Base-by-base conservation (phyloP, 2,797 vertebrate species). In the Naso thynnoides region DNA sequence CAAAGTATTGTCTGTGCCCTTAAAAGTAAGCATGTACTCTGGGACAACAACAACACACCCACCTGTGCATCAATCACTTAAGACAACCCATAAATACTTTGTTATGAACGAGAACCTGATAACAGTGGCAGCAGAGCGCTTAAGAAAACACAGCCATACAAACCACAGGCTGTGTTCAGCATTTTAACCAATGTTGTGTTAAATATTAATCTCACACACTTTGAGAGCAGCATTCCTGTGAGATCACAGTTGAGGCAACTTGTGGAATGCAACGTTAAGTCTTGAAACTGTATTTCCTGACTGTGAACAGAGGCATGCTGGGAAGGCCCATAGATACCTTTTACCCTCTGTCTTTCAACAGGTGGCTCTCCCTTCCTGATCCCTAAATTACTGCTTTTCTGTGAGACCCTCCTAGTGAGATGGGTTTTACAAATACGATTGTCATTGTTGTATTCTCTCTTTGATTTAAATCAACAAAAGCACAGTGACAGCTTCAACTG, bases 181-280 rank as follows among this genome's bases (percentile, higher is more conserved):
- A 71, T 82, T 92, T 77, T 66, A 78, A 56, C 76, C 61, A 42
- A 71, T 66, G 80, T 78, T 78, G 83, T 86, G 91, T 94, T 93
- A 94, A 92, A 91, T 90, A 94, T 94, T 93, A 90, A 93, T 92
- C 91, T 82, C 76, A 70, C 71, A 76, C 85, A 87, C 80, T 84
- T 84, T 86, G 73, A 74, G 85, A 84, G 66, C 82, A 82, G 82
- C 89, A 92, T 93, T 93, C 91, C 90, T 93, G 69, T 75, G 73
- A 91, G 81, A 87, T 90, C 84, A 83, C 84, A 88, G 84, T 79
- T 53, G 57, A 86, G 78, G 80, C 85, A 75, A 82, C 87, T 69
- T 52, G 77, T 71, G 91, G 90, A 92, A 91, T 90, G 89, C 86
- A 78, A 82, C 78, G 60, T 71, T 87, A 87, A 90, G 81, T 87